phyloP scores from a whole-genome alignment of 1,140 invertebrate species.

The Melitaea cinxia region DNA sequence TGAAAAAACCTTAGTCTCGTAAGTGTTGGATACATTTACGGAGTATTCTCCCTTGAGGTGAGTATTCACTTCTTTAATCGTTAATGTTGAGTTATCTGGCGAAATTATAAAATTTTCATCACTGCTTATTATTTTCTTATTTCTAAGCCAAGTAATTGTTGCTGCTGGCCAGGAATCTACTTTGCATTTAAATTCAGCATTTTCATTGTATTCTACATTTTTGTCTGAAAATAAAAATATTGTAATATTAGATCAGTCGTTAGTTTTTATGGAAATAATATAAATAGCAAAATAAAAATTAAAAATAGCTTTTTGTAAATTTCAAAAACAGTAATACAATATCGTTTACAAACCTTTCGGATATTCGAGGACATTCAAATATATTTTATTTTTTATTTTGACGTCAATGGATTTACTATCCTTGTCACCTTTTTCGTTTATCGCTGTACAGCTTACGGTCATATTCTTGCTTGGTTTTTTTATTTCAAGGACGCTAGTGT shows the following conservation, averaged over 20 bases:
- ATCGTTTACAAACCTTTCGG: conserved; percentile 18
- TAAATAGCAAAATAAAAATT: too few relatives aligned
- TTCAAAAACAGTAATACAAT: neutral
- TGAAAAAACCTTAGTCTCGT: conserved; percentile 21
- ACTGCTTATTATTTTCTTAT: conserved; percentile 13
- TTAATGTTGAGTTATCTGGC: conserved; percentile 31
- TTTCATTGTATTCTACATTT: conserved; percentile 32
- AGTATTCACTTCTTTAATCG: conserved; percentile 37
- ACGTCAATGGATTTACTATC: conserved; percentile 28
- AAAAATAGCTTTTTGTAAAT: too few relatives aligned
- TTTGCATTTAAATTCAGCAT: conserved; percentile 34
- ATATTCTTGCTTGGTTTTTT: conserved; percentile 36
- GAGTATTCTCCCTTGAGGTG: conserved; percentile 31
- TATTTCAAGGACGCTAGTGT: conserved; percentile 41
- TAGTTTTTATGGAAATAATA: too few relatives aligned
- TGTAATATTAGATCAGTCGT: neutral
- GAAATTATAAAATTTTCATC: conserved; percentile 35
- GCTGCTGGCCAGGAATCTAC: conserved; percentile 42
- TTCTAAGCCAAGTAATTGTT: conserved; percentile 41
- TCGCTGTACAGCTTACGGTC: conserved; percentile 45
- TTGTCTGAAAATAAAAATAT: conserved; percentile 35
- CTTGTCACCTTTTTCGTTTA: conserved; percentile 26
- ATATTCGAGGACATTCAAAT: conserved; percentile 8
- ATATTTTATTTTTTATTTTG: conserved; percentile 14
- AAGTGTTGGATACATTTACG: conserved; percentile 39